Evolutionary conservation across 1,140 invertebrate genomes (phyloP).

Genomic region (Octopus sinensis): DNA sequence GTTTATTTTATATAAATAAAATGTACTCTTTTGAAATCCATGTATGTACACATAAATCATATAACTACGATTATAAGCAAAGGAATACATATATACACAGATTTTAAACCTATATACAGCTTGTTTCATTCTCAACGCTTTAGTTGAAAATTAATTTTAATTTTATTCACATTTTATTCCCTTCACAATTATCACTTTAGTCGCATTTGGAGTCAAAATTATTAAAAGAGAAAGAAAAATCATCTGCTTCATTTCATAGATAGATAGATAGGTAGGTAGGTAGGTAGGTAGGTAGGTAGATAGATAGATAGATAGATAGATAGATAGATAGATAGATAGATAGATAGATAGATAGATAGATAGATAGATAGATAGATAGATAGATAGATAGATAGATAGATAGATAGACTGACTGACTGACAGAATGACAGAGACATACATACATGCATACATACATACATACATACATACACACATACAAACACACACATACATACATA

Average conservation of each 20-base stretch:
- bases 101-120: too few species aligned
- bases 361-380: neutral
- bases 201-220: too few species aligned
- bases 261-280: neutral
- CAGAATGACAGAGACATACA: neutral
- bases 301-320: neutral
- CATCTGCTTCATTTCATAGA: neutral
- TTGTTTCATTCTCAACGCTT: too few species aligned
- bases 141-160: too few species aligned
- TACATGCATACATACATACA: neutral
- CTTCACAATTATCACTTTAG: too few species aligned
- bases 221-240: too few species aligned
- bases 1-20: too few species aligned
- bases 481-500: conserved; percentile 2
- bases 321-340: neutral
- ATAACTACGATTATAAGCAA: too few species aligned
- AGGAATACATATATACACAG: too few species aligned
- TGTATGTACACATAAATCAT: too few species aligned
- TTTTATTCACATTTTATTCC: too few species aligned
- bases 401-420: neutral
- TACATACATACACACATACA: neutral
- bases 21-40: too few species aligned
- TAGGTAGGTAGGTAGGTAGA: neutral
- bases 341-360: conserved; percentile 3
- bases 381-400: conserved; percentile 3